These are phyloP conservation scores for Slavum lentiscoides DNA, from an alignment of 2,888 invertebrate species.

Conservation along the genomic window DNA sequence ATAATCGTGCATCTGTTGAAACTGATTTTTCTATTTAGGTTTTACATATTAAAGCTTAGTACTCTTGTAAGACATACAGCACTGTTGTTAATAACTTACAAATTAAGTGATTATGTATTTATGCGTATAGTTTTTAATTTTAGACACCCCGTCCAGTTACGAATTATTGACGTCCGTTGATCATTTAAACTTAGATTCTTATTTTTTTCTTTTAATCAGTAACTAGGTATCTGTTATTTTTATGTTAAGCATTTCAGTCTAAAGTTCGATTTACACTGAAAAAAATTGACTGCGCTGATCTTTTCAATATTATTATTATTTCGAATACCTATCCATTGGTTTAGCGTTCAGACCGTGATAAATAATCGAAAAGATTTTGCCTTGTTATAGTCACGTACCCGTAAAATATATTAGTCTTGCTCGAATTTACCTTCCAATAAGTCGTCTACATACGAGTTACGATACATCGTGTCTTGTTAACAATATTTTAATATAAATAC, in stretches of 20 bases:
- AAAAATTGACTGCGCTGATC: background rate
- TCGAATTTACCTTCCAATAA: background rate
- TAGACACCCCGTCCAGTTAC: too few species aligned
- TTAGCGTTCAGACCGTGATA: background rate
- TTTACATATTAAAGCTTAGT: too few species aligned
- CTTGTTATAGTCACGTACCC: background rate
- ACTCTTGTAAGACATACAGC: too few species aligned
- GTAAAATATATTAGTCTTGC: background rate
- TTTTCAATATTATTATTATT: background rate
- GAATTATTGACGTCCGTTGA: too few species aligned
- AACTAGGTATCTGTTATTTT: background rate
- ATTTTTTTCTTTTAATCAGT: too few species aligned
- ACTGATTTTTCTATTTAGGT: too few species aligned
- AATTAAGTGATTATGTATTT: too few species aligned
- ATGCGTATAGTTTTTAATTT: too few species aligned
- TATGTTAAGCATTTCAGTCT: background rate
- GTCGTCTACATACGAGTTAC: background rate
- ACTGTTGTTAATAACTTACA: too few species aligned
- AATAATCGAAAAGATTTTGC: slow-evolving; percentile 2
- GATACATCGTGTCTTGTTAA: background rate
- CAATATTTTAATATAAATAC: background rate
- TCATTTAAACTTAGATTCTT: too few species aligned
- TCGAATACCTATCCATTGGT: background rate
- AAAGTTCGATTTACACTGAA: background rate
- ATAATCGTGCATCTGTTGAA: too few species aligned